phyloP scores from a whole-genome alignment of 2,888 invertebrate genomes.

The Drosophila barbarae region DNA sequence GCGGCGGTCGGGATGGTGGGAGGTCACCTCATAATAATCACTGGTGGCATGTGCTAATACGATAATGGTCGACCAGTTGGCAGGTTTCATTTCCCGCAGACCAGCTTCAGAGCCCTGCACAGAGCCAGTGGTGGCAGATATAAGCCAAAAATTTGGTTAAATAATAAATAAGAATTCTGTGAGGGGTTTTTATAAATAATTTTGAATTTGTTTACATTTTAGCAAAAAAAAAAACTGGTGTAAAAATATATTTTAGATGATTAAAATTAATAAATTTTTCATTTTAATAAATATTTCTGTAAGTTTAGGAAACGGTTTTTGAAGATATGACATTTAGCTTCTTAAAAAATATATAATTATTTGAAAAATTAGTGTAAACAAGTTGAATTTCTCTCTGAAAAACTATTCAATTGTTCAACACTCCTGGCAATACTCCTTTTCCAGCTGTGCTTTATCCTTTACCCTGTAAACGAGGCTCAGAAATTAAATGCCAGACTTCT shows the following conservation, averaged over 20 bases:
- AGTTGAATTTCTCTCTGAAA: not conserved
- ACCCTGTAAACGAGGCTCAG: not conserved
- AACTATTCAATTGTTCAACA: not conserved
- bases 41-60: conserved; percentile 46
- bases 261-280: not conserved
- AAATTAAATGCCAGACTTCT: not conserved
- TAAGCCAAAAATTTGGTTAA: not conserved
- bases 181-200: not conserved
- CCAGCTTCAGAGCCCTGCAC: not conserved
- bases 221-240: not conserved
- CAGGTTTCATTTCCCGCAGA: conserved; percentile 16
- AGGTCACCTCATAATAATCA: conserved; percentile 38
- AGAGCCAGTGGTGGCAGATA: not conserved
- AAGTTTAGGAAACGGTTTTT: not conserved
- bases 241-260: not conserved
- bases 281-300: not conserved
- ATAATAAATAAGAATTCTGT: not conserved
- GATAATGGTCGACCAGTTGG: conserved; percentile 42
- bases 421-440: conserved; percentile 18
- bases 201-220: not conserved
- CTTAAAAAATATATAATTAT: not conserved
- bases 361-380: not conserved
- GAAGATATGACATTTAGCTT: no score
- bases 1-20: conserved; percentile 4
- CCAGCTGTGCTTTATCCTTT: not conserved